phyloP scores from a whole-genome alignment of 2,888 invertebrate species.

The Drosophila atroscutellata region DNA sequence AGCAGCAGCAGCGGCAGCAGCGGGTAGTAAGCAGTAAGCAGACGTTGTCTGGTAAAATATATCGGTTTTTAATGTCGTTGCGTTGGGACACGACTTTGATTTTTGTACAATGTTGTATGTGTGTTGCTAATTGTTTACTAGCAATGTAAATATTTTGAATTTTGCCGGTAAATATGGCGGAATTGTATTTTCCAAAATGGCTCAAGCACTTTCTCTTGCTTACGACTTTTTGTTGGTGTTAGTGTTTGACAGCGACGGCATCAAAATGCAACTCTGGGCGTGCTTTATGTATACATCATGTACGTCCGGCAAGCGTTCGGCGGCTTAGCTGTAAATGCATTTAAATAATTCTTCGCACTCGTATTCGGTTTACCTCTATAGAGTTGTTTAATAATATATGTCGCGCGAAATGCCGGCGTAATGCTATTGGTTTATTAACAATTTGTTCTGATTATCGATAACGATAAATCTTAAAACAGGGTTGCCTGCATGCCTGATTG shows the following conservation, averaged over 20 bases:
- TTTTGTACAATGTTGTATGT: slow-evolving; percentile 38
- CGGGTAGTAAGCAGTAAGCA: slow-evolving; percentile 35
- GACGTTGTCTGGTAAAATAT: slow-evolving; percentile 62
- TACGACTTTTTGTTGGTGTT: slow-evolving; percentile 62
- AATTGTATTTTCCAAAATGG: slow-evolving; percentile 83
- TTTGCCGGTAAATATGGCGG: slow-evolving; percentile 84
- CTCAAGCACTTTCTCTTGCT: slow-evolving; percentile 78
- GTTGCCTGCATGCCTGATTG: slow-evolving; percentile 27
- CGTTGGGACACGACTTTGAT: slow-evolving; percentile 25
- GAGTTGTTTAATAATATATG: no score
- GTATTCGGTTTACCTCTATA: not conserved
- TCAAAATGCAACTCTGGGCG: slow-evolving; percentile 65
- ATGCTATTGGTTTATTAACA: slow-evolving; percentile 1
- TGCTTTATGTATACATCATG: slow-evolving; percentile 68
- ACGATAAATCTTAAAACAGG: slow-evolving; percentile 28
- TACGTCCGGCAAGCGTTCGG: slow-evolving; percentile 27
- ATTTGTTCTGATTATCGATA: slow-evolving; percentile 25
- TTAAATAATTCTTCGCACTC: not conserved
- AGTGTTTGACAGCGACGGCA: slow-evolving; percentile 64
- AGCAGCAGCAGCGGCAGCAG: slow-evolving; percentile 3
- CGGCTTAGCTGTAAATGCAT: slow-evolving; percentile 5
- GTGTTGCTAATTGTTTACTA: slow-evolving; percentile 45
- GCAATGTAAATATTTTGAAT: slow-evolving; percentile 83
- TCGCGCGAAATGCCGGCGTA: not conserved
- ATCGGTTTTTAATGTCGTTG: slow-evolving; percentile 30